These are phyloP conservation scores for Euphonia xanthogaster DNA, from an alignment of 2,797 vertebrate genomes.

Conservation along the genomic window DNA sequence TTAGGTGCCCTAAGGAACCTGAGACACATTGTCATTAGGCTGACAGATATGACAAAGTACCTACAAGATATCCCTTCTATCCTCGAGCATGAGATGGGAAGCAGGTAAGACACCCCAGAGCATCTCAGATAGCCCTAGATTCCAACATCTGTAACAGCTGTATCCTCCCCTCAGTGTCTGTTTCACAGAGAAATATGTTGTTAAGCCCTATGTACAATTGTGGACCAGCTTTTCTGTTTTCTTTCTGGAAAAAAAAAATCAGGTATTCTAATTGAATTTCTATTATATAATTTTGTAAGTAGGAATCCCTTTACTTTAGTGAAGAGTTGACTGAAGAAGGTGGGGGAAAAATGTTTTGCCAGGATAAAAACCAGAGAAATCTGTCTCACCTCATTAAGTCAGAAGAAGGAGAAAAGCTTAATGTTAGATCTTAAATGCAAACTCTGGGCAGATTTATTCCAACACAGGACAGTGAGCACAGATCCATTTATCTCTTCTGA, in stretches of 20 bases:
- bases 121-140: neutral
- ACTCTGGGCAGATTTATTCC: neutral
- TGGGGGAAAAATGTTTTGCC: neutral
- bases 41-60: neutral
- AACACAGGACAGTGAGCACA: neutral
- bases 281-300: neutral
- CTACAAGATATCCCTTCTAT: neutral
- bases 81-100: neutral
- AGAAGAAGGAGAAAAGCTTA: neutral
- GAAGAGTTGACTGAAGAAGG: neutral
- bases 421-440: neutral
- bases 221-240: neutral
- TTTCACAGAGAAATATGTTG: neutral
- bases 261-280: neutral
- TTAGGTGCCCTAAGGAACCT: neutral
- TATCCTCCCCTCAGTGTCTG: neutral
- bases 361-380: neutral
- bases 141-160: neutral
- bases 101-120: neutral
- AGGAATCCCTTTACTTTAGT: neutral
- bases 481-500: neutral
- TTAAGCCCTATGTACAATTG: neutral
- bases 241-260: neutral
- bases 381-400: neutral
- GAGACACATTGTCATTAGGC: neutral